Evolutionary conservation across 2,113 vertebrate species (phyloP).

Genomic region (Mobula hypostoma): DNA sequence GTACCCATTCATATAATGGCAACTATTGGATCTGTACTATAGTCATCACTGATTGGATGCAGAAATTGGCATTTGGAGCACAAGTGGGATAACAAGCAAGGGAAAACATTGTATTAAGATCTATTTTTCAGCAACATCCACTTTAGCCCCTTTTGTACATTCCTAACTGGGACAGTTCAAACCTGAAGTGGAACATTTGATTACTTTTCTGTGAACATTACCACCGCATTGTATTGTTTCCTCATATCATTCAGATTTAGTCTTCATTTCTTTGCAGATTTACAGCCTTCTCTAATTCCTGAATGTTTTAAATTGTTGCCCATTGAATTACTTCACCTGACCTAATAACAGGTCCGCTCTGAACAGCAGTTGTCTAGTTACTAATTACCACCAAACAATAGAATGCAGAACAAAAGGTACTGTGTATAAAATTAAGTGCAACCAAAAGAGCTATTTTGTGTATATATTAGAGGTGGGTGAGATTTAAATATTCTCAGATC

Average conservation of each 20-base stretch:
- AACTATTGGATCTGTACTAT: too few species aligned
- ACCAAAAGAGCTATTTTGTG: not conserved
- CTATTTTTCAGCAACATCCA: not conserved
- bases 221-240: not conserved
- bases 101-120: too few species aligned
- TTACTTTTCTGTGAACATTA: not conserved
- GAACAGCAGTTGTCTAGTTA: not conserved
- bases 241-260: not conserved
- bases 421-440: not conserved
- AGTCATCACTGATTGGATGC: too few species aligned
- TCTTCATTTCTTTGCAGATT: not conserved
- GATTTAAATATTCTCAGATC: not conserved
- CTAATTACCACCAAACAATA: not conserved
- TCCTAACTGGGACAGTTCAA: not conserved
- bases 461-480: not conserved
- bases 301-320: not conserved
- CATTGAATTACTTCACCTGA: not conserved
- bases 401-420: not conserved
- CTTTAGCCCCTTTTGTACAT: not conserved
- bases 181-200: not conserved
- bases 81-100: too few species aligned
- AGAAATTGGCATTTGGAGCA: too few species aligned
- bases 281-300: not conserved
- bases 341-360: not conserved
- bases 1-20: too few species aligned